Percentiles rank a stretch among this genome's conserved stretches.
phyloP scores from a whole-genome alignment of 37 sponge, comb jelly and placozoan genomes.

The Ianthella basta region DNA sequence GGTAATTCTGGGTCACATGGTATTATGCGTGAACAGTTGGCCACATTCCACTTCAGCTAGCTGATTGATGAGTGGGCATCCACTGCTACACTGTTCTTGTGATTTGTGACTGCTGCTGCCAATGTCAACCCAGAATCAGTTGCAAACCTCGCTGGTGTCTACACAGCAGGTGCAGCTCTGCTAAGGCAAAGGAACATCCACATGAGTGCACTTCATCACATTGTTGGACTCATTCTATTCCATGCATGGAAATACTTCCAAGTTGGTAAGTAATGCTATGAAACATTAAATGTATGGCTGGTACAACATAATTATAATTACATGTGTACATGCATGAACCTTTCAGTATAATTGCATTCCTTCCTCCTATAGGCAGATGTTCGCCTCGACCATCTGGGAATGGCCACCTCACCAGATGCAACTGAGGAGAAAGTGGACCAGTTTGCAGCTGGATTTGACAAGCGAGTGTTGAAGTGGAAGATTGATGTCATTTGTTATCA shows the following conservation, averaged over 20 bases:
- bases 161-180: conserved; percentile 1
- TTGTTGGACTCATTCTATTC: conserved; percentile 14
- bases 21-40: no score
- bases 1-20: no score
- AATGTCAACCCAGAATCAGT: no score
- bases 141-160: neutral
- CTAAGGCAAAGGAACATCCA: neutral
- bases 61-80: no score
- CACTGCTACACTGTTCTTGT: no score
- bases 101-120: no score
- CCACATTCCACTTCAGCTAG: no score
- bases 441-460: no score
- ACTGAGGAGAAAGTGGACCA: no score
- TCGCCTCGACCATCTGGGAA: neutral
- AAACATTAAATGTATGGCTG: neutral
- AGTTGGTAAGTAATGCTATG: neutral
- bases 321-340: no score
- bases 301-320: neutral
- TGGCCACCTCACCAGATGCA: no score
- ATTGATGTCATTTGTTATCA: neutral
- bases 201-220: conserved; percentile 6
- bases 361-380: neutral
- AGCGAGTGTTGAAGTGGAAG: neutral
- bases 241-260: neutral
- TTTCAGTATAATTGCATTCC: neutral